Evolutionary conservation across 1,140 invertebrate species (phyloP), one percentile per base, ranked within the genome.

Genomic region (Kradibia gibbosae): DNA sequence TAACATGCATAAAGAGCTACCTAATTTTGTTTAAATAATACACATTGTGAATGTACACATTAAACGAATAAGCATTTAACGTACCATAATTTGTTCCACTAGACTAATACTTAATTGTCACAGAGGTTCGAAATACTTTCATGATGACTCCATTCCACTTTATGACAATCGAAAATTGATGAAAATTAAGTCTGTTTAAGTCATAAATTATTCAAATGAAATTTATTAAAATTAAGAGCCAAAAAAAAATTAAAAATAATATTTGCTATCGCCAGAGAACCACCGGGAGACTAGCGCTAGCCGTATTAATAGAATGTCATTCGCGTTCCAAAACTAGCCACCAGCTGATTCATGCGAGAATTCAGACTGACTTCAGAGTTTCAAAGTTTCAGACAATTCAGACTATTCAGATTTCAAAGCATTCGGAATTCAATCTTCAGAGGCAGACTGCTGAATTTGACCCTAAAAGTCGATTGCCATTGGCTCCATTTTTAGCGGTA

Each of bases 231-330:
- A 48, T 55, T 3, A 60, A 13, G 5, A 55, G 36, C 73, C 36
- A 22, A 76, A 48, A 39, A 42, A 13, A 53, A 71, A 81, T 73
- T 45, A 42, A 57, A 13, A 71, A 48, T 8, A n/a, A 77, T 77
- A 78, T 36, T 83, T 71, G 85, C 84, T 67, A 67, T 1, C 22
- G 34, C 50, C 22, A 53, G 50, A n/a, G n/a, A n/a, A 3, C 20
- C 50, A 20, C 50, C 50, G 22, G 50, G 50, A n/a, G n/a, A n/a
- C n/a, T n/a, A n/a, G 13, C 50, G 62, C 62, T 86, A 39, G 62
- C 72, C 84, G 85, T 87, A 86, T 85, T 86, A 86, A 86, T 86
- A 86, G 84, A 83, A 84, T 83, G n/a, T n/a, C n/a, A n/a, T n/a
- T 79, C 85, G 85, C 85, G 65, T 75, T 85, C 84, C 86, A 83